Percentiles rank a stretch among this genome's conserved stretches.
These are phyloP conservation scores for Coracias cyanogaster DNA, from an alignment of 2,797 vertebrate genomes.

Conservation along the genomic window DNA sequence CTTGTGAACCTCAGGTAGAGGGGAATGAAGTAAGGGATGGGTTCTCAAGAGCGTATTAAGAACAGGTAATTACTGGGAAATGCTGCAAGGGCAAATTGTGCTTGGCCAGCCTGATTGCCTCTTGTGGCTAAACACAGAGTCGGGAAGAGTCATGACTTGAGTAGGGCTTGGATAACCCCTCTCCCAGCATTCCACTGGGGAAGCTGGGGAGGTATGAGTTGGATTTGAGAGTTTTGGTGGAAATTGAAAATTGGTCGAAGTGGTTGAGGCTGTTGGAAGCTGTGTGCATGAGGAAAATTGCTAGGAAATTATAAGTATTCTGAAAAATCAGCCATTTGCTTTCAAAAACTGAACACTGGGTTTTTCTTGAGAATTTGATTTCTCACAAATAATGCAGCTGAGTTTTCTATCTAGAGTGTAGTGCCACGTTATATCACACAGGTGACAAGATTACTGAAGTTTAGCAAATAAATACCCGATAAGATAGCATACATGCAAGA, in stretches of 20 bases:
- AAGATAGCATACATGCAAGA: not conserved
- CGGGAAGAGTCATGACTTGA: not conserved
- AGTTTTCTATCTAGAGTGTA: not conserved
- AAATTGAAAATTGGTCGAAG: not conserved
- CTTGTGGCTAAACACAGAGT: not conserved
- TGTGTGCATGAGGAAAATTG: not conserved
- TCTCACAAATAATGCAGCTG: not conserved
- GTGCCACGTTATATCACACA: not conserved
- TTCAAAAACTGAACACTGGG: not conserved
- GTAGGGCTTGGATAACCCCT: not conserved
- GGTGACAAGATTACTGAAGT: not conserved
- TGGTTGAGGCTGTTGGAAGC: not conserved
- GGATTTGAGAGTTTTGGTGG: accelerated
- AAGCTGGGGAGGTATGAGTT: not conserved
- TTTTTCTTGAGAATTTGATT: not conserved
- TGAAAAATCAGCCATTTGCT: not conserved
- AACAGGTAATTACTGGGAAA: not conserved
- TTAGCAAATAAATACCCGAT: not conserved
- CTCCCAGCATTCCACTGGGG: accelerated
- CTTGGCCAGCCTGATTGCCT: no score
- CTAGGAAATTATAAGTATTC: not conserved
- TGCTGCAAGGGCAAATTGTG: not conserved
- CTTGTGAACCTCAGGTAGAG: not conserved
- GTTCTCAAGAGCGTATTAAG: accelerated
- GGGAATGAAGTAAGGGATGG: not conserved